These are phyloP conservation scores for Sipha flava DNA, from an alignment of 1,140 invertebrate genomes.

Conservation along the genomic window DNA sequence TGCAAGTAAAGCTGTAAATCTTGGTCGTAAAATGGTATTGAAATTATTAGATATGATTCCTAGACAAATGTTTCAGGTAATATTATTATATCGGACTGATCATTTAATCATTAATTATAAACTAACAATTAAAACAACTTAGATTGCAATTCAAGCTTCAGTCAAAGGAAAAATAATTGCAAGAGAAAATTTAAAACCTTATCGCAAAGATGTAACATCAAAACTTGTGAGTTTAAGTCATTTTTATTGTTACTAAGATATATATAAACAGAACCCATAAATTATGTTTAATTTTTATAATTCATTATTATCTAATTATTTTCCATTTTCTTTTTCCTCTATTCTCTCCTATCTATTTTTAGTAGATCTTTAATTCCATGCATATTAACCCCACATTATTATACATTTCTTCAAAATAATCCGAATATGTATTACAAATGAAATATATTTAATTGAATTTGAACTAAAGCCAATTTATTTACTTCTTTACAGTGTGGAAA, in stretches of 20 bases:
- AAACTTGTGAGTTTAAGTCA: constrained; percentile 40
- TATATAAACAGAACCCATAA: no score
- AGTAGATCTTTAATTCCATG: no score
- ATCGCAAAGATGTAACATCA: constrained; percentile 78
- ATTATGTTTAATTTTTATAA: no score
- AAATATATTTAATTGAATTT: no score
- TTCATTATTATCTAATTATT: no score
- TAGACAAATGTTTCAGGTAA: constrained; percentile 67
- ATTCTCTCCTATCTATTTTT: no score
- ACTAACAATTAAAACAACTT: constrained; percentile 34
- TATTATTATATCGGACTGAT: neutral
- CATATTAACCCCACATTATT: no score
- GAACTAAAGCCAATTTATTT: neutral
- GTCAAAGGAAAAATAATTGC: constrained; percentile 75
- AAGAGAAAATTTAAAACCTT: constrained; percentile 77
- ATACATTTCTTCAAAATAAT: no score
- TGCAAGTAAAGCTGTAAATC: constrained; percentile 53
- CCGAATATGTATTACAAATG: no score
- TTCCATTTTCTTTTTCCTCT: no score
- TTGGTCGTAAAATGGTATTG: constrained; percentile 60
- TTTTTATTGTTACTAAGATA: no score
- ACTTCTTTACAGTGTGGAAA: constrained; percentile 59
- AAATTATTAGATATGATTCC: constrained; percentile 84
- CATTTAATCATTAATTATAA: constrained; percentile 14
- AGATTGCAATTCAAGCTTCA: constrained; percentile 79